These are phyloP conservation scores for Apistogramma diplotaenia DNA, from an alignment of 2,113 vertebrate species.

Conservation along the genomic window DNA sequence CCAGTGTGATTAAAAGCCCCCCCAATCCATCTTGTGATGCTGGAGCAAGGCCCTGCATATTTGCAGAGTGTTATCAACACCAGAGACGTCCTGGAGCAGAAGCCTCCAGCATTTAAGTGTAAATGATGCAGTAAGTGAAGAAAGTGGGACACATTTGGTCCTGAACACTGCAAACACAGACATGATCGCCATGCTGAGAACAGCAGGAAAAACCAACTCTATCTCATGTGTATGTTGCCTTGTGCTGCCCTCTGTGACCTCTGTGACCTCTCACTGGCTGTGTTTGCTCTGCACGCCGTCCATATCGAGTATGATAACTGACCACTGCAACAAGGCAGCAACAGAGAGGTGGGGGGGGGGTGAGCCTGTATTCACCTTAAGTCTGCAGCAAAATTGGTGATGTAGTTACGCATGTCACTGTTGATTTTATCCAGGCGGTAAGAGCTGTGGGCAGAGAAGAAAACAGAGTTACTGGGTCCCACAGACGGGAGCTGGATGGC, in stretches of 20 bases:
- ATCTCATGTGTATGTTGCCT: constrained; percentile 4
- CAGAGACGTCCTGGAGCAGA: not conserved
- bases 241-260: constrained; percentile 22
- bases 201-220: constrained; percentile 3
- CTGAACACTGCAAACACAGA: not conserved
- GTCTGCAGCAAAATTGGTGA: constrained; percentile 84
- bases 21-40: constrained; percentile 37
- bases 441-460: constrained; percentile 79
- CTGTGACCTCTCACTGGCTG: constrained; percentile 60
- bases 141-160: not conserved
- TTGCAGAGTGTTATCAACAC: constrained; percentile 29
- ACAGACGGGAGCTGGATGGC: constrained; percentile 36
- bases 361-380: constrained; percentile 78
- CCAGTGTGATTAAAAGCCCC: constrained; percentile 49
- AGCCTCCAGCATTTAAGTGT: constrained; percentile 4
- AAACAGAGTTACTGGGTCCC: constrained; percentile 66
- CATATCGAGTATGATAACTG: constrained; percentile 39
- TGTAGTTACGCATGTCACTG: constrained; percentile 83
- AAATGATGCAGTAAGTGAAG: not conserved
- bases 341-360: constrained; percentile 20
- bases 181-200: not conserved
- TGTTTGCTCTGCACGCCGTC: constrained; percentile 49
- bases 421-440: constrained; percentile 83
- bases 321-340: constrained; percentile 61
- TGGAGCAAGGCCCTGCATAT: constrained; percentile 6